Evolutionary conservation across 2,113 vertebrate genomes (phyloP).

Genomic region (Calidris pugnax): DNA sequence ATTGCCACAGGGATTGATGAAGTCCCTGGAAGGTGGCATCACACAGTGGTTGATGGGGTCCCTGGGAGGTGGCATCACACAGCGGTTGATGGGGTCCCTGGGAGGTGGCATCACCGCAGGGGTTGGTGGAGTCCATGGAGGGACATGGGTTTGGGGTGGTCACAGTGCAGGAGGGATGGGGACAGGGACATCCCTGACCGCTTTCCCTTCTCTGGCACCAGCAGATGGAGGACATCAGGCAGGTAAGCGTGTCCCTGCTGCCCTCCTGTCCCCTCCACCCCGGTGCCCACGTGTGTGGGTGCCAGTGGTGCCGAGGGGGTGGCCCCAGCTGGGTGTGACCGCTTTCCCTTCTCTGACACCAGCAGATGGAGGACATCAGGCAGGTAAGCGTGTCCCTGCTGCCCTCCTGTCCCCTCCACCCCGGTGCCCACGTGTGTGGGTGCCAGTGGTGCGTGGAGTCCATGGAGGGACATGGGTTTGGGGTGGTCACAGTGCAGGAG

Average conservation of each 20-base stretch:
- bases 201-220: rapidly evolving
- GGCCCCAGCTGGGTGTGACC: background rate
- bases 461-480: too few species aligned
- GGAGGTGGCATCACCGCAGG: too few species aligned
- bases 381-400: background rate
- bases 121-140: too few species aligned
- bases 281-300: rapidly evolving
- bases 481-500: background rate
- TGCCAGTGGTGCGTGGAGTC: background rate
- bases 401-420: background rate
- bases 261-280: background rate
- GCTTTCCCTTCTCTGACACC: rapidly evolving
- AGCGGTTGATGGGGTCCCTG: too few species aligned
- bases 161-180: background rate
- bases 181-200: background rate
- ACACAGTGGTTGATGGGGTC: too few species aligned
- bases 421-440: rapidly evolving
- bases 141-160: too few species aligned
- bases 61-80: too few species aligned
- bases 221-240: background rate
- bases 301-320: background rate
- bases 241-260: background rate
- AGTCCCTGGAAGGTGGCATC: too few species aligned
- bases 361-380: background rate
- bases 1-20: background rate